phyloP scores from a whole-genome alignment of 30 jellyfish, hydroid and myxozoan species.

The Rhopilema esculentum region DNA sequence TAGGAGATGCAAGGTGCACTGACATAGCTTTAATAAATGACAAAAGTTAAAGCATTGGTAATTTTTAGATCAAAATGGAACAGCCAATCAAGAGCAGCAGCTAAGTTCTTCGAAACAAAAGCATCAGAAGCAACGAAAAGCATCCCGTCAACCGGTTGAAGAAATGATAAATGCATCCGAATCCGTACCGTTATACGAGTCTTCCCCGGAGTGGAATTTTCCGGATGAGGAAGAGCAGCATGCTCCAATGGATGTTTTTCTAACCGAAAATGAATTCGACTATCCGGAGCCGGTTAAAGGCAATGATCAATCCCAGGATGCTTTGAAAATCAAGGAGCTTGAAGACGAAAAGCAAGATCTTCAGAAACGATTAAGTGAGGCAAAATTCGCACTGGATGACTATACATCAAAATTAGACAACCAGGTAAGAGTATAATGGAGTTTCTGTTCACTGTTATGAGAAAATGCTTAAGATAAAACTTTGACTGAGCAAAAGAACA shows the following conservation, averaged over 20 bases:
- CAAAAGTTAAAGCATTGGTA: background rate
- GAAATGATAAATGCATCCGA: conserved; percentile 41
- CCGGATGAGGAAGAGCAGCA: conserved; percentile 55
- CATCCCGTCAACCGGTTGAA: conserved; percentile 36
- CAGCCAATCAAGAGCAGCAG: background rate
- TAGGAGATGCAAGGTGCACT: too few species aligned
- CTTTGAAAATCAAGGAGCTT: conserved; percentile 53
- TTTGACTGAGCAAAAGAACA: too few species aligned
- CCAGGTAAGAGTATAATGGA: conserved; percentile 63
- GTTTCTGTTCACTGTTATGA: background rate
- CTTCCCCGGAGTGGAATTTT: conserved; percentile 71
- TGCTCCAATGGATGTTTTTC: background rate
- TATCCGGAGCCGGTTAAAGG: background rate
- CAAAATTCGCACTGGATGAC: conserved; percentile 78
- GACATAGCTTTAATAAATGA: background rate
- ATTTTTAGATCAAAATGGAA: background rate
- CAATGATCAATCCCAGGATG: background rate
- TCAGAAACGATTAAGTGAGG: conserved; percentile 78
- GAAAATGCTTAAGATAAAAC: too few species aligned
- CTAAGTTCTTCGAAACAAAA: background rate
- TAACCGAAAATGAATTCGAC: conserved; percentile 35
- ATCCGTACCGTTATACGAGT: conserved; percentile 45
- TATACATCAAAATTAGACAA: conserved; percentile 77
- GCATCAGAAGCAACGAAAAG: conserved; percentile 8
- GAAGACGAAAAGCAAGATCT: conserved; percentile 83